phyloP scores from a whole-genome alignment of 2,113 vertebrate genomes.

The Strix aluco region DNA sequence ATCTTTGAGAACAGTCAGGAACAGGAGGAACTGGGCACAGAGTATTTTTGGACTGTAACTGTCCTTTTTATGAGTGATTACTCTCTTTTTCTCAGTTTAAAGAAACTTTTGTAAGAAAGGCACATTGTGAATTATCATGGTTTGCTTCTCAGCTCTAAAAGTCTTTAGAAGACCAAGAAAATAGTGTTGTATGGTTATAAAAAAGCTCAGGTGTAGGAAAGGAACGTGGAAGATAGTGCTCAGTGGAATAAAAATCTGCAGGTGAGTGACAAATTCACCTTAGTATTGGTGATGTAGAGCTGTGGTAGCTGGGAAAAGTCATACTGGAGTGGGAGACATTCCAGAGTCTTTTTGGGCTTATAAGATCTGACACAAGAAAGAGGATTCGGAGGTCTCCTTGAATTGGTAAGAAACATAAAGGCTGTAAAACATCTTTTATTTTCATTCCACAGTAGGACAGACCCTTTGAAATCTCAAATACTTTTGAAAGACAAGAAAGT shows the following conservation, averaged over 20 bases:
- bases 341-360: background rate
- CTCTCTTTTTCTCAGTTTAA: background rate
- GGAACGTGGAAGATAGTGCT: background rate
- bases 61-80: background rate
- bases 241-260: background rate
- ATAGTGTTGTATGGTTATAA: fast-evolving
- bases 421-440: background rate
- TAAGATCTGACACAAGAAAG: background rate
- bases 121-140: background rate
- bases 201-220: background rate
- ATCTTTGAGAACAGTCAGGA: background rate
- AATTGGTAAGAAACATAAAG: background rate
- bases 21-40: background rate
- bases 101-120: background rate
- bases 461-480: background rate
- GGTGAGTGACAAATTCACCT: background rate
- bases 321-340: background rate
- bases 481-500: background rate
- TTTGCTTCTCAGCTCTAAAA: background rate
- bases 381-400: background rate
- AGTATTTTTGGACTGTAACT: background rate
- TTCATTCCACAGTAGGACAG: background rate
- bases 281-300: background rate
- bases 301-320: background rate
- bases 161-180: background rate